Conservation (phyloP, 2,888 invertebrate species). For the Acleris laterana region DNA sequence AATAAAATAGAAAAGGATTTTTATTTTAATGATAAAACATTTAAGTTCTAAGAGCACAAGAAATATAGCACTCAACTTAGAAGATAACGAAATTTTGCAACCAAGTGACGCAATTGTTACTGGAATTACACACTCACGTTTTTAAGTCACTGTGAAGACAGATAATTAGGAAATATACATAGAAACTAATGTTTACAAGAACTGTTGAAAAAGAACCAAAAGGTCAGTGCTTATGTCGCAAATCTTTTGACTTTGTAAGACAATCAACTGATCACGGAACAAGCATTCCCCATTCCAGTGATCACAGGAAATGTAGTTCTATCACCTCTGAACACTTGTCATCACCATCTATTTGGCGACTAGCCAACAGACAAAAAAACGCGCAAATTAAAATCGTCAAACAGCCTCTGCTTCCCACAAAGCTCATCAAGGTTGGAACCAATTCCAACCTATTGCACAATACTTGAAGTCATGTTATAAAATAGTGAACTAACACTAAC, state of each 20-base stretch:
- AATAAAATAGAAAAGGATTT: too few species aligned
- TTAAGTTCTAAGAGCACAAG: neutral
- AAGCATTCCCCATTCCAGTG: neutral
- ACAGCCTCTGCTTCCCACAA: neutral
- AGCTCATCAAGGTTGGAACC: conserved; percentile 5
- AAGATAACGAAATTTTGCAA: conserved; percentile 31
- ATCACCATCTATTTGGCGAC: conserved; percentile 20
- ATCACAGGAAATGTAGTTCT: neutral
- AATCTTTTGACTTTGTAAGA: too few species aligned
- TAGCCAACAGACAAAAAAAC: conserved; percentile 5
- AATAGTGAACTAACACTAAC: conserved; percentile 23
- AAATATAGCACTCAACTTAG: conserved; percentile 4
- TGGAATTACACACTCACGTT: conserved; percentile 27
- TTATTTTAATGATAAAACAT: neutral
- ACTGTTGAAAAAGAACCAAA: too few species aligned
- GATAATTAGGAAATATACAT: conserved; percentile 24
- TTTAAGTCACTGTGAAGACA: conserved; percentile 17
- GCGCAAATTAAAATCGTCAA: neutral
- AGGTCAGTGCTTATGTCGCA: too few species aligned
- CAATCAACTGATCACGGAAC: neutral
- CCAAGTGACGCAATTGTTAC: conserved; percentile 21
- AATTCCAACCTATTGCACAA: conserved; percentile 23
- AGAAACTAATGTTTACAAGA: neutral
- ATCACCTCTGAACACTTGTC: conserved; percentile 7
- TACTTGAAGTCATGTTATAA: conserved; percentile 19